A percentile compares a stretch with the other conserved stretches of the same genome.
Conservation (phyloP, 2,113 vertebrate genomes). For the Gopherus flavomarginatus region DNA sequence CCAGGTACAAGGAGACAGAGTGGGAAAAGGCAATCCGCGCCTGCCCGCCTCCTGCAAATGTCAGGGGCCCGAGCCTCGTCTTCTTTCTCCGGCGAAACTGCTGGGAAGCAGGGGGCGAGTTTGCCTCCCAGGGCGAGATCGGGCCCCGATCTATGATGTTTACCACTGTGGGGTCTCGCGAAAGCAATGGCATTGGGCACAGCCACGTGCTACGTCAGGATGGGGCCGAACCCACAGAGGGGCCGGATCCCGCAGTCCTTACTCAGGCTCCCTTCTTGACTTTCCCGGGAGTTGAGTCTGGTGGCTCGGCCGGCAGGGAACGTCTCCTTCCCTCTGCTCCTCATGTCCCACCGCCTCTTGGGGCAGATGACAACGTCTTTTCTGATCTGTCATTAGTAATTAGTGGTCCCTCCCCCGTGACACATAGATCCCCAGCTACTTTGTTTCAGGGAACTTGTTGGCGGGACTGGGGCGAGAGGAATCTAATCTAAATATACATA, state of each 20-base stretch:
- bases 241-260: not conserved
- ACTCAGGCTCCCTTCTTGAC: not conserved
- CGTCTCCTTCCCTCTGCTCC: not conserved
- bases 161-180: not conserved
- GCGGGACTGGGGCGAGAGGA: not conserved
- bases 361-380: not conserved
- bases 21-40: too few relatives aligned
- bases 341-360: not conserved
- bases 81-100: rapidly evolving
- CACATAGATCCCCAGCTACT: conserved; percentile 21
- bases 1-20: too few relatives aligned
- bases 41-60: not conserved
- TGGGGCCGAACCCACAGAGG: too few relatives aligned
- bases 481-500: not conserved
- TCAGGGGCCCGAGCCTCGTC: not conserved
- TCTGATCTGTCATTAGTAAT: conserved; percentile 31
- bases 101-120: not conserved
- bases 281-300: not conserved
- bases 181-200: not conserved
- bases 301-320: not conserved
- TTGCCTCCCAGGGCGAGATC: not conserved
- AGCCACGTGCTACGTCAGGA: not conserved
- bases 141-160: not conserved
- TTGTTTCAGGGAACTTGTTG: not conserved
- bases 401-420: not conserved